Conservation (phyloP, 2,113 vertebrate genomes). For the Paramisgurnus dabryanus region DNA sequence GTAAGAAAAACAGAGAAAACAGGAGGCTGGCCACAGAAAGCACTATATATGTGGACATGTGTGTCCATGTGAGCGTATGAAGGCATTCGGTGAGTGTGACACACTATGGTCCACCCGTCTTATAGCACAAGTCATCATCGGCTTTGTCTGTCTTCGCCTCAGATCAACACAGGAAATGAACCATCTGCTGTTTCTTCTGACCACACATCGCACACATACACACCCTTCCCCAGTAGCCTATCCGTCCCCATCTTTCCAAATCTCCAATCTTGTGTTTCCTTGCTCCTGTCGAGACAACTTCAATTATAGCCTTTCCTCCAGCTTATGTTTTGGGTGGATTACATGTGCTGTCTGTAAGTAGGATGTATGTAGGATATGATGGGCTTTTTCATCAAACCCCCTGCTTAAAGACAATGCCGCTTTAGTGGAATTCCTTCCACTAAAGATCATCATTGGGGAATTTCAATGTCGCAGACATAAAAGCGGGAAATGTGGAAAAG, state of each 20-base stretch:
- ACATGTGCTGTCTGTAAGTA: conserved; percentile 60
- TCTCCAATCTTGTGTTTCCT: conserved; percentile 60
- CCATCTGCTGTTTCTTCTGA: conserved; percentile 66
- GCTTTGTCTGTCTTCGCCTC: conserved; percentile 50
- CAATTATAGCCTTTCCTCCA: conserved; percentile 68
- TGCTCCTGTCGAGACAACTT: conserved; percentile 68
- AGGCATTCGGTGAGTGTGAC: conserved; percentile 1
- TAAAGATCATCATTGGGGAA: conserved; percentile 48
- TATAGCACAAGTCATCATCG: conserved; percentile 41
- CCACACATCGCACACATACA: conserved; percentile 24
- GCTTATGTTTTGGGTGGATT: conserved; percentile 72
- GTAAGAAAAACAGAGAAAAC: conserved; percentile 56
- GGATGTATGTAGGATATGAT: conserved; percentile 61
- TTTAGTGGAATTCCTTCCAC: conserved; percentile 61
- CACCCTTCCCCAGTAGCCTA: not conserved
- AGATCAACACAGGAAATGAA: conserved; percentile 58
- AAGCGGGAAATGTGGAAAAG: not conserved
- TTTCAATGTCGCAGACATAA: conserved; percentile 29
- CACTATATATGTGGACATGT: not conserved
- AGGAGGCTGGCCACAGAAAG: not conserved
- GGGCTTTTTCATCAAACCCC: conserved; percentile 58
- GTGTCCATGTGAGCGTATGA: not conserved
- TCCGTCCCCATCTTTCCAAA: conserved; percentile 58
- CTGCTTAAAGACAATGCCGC: conserved; percentile 64
- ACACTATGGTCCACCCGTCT: not conserved